Conservation (phyloP, 2,888 invertebrate genomes). For the Chymomyza procnemis region DNA sequence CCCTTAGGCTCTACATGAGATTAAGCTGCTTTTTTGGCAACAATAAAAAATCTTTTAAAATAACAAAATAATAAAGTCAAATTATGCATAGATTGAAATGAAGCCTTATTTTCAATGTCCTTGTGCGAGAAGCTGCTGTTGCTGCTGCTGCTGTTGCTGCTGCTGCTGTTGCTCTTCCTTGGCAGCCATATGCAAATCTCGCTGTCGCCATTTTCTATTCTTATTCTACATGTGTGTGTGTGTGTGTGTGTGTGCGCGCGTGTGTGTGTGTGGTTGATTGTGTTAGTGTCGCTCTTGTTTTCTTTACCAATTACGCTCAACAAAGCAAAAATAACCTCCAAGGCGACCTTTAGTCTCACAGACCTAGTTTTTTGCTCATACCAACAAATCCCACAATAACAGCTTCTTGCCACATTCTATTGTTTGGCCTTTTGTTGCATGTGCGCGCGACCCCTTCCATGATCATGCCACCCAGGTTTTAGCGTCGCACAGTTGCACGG, state of each 20-base stretch:
- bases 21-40: background rate
- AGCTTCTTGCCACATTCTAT: background rate
- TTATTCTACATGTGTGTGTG: conserved; percentile 1
- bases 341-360: background rate
- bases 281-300: conserved; percentile 13
- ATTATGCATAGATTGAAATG: background rate
- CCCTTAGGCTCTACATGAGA: background rate
- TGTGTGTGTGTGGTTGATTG: background rate
- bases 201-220: background rate
- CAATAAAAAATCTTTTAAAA: background rate
- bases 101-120: background rate
- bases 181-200: background rate
- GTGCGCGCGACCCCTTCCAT: background rate
- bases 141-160: background rate
- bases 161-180: background rate
- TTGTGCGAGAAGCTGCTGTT: background rate
- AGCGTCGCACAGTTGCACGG: background rate
- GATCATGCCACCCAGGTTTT: background rate
- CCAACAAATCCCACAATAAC: background rate
- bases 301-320: conserved; percentile 55
- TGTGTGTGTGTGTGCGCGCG: conserved; percentile 5
- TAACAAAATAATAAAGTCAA: background rate
- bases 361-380: background rate
- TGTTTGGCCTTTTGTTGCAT: background rate
- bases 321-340: conserved; percentile 25